Evolutionary conservation across 2,797 vertebrate species (phyloP).

Genomic region (Lithobates sylvaticus): DNA sequence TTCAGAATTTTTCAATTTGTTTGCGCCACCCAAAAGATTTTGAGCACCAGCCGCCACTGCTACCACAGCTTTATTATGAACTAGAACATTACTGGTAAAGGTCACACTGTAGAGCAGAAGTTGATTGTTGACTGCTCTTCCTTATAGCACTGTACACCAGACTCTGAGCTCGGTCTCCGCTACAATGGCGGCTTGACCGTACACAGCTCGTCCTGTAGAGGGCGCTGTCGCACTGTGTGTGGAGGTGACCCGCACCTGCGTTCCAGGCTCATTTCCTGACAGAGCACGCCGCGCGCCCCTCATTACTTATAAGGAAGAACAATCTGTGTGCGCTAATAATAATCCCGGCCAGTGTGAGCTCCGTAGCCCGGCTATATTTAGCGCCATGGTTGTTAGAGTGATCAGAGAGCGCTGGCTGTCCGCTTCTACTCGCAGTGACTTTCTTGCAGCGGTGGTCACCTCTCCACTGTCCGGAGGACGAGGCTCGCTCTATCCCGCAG

Average conservation of each 20-base stretch:
- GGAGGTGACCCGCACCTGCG: slow-evolving; percentile 19
- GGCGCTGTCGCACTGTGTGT: not conserved
- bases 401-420: not conserved
- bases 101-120: too few species aligned
- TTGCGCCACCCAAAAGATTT: too few species aligned
- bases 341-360: not conserved
- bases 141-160: too few species aligned
- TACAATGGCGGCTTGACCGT: too few species aligned
- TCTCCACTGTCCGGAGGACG: not conserved
- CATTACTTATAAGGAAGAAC: slow-evolving; percentile 45
- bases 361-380: slow-evolving; percentile 6
- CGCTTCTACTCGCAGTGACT: too few species aligned
- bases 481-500: not conserved
- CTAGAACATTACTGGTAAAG: too few species aligned
- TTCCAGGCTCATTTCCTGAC: not conserved
- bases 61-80: too few species aligned
- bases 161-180: too few species aligned
- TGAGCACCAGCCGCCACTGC: too few species aligned
- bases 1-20: too few species aligned
- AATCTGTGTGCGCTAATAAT: slow-evolving; percentile 17
- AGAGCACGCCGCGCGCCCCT: not conserved
- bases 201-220: not conserved
- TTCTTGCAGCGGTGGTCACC: not conserved
- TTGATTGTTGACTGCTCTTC: too few species aligned
- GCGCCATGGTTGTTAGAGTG: not conserved